Conservation (phyloP, 1,140 invertebrate genomes). For the Dreissena polymorpha region DNA sequence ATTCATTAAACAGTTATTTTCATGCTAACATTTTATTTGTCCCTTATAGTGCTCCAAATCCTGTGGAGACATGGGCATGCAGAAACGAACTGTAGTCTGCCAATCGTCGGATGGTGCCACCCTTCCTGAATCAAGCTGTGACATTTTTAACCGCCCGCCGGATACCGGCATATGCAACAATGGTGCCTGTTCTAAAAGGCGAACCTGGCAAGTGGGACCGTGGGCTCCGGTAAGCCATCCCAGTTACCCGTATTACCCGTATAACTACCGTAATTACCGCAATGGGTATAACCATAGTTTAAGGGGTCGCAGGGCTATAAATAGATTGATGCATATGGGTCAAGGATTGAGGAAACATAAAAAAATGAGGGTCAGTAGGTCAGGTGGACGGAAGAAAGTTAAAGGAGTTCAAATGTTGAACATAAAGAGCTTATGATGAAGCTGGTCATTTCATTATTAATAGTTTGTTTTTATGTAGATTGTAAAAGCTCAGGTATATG, state of each 20-base stretch:
- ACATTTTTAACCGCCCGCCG: slow-evolving; percentile 79
- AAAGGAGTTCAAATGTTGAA: no score
- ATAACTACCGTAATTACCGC: slow-evolving; percentile 15
- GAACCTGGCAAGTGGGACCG: slow-evolving; percentile 82
- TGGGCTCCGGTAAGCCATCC: slow-evolving; percentile 82
- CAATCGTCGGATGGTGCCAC: slow-evolving; percentile 58
- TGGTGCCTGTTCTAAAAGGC: slow-evolving; percentile 82
- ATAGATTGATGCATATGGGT: not conserved
- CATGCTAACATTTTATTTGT: not conserved
- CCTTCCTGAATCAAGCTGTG: slow-evolving; percentile 77
- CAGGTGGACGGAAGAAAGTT: no score
- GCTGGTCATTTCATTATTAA: no score
- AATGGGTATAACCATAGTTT: slow-evolving; percentile 19
- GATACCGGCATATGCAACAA: slow-evolving; percentile 81
- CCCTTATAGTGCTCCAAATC: slow-evolving; percentile 61
- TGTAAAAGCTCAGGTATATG: no score
- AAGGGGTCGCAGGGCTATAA: not conserved
- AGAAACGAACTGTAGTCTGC: slow-evolving; percentile 81
- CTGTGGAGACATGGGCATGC: slow-evolving; percentile 82
- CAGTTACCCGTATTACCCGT: slow-evolving; percentile 15
- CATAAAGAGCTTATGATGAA: no score
- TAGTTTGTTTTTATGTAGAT: no score
- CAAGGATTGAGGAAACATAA: not conserved
- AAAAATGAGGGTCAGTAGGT: not conserved
- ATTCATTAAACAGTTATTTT: no score